Evolutionary conservation across 2,797 vertebrate genomes (phyloP), one percentile per base, ranked within the genome.

Genomic region (Hydrophis major): DNA sequence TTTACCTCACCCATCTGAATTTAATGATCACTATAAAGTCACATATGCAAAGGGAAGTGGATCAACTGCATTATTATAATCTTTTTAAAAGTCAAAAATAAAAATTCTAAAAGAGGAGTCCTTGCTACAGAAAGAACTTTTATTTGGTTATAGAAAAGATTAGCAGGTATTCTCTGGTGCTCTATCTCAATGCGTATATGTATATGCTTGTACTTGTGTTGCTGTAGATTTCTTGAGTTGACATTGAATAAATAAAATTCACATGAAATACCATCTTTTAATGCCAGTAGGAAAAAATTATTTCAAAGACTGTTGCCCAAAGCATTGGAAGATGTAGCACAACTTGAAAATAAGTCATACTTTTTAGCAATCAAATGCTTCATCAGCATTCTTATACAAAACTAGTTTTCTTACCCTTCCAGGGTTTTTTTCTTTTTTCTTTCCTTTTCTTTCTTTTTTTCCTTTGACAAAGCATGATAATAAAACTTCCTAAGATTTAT

Each of bases 321-420:
- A 57, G 61, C 87, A 89, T 93, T 91, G 56, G 55, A 60, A 90
- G 90, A 89, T 92, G 93, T 56, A 4, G 28, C 92, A 56, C 92
- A 74, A 93, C 59, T 93, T 89, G 59, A 91, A 66, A 90, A 1
- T 86, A 92, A 6, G 59, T 89, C 37, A 56, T 95, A 83, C 95
- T 96, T 93, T 37, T 93, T 94, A 92, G 37, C 55, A 59, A 4
- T 25, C 10, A 91, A 90, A 88, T 95, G 83, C 37, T 92, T 88
- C 93, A 0, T 95, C 95, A 92, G 25, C 94, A 16, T 87, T 50
- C 78, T 92, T 87, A 60, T 27, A 63, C 94, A 92, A 96, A 96
- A 94, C 88, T 25, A 25, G 28, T 95, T 96, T 96, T 94, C 11
- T 94, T 42, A 22, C 11, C 89, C 91, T 89, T 91, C 0, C 57